These are phyloP conservation scores for Acromyrmex heyeri DNA, from an alignment of 1,140 invertebrate genomes.

Conservation along the genomic window DNA sequence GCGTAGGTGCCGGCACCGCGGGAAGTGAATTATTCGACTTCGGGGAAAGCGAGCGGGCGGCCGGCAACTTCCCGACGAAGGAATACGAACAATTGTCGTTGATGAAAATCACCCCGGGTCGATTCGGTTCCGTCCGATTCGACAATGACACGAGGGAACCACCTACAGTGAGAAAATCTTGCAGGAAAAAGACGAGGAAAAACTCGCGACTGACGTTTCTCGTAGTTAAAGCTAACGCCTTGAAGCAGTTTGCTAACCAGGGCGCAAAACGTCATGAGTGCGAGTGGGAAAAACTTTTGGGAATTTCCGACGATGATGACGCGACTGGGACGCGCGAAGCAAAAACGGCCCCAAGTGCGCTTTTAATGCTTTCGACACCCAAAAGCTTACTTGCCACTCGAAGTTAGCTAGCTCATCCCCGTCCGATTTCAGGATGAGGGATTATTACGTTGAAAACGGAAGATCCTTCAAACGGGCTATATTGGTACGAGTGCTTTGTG, in stretches of 20 bases:
- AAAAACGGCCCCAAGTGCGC: slow-evolving; percentile 29
- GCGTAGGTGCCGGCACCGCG: slow-evolving; percentile 46
- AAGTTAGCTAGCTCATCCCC: slow-evolving; percentile 15
- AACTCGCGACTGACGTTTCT: slow-evolving; percentile 37
- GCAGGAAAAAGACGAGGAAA: slow-evolving; percentile 37
- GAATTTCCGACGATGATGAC: slow-evolving; percentile 66
- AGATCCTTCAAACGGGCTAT: slow-evolving; percentile 3
- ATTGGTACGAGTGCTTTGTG: slow-evolving; percentile 21
- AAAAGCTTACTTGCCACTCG: neutral
- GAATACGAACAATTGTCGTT: slow-evolving; percentile 78
- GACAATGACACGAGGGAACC: slow-evolving; percentile 67
- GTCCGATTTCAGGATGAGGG: neutral
- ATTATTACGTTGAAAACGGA: slow-evolving; percentile 36
- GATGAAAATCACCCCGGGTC: slow-evolving; percentile 79
- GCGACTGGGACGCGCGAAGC: neutral
- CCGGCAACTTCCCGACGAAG: slow-evolving; percentile 61
- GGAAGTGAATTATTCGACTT: slow-evolving; percentile 70
- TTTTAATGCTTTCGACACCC: slow-evolving; percentile 47
- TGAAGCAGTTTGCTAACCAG: slow-evolving; percentile 35
- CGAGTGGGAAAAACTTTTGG: slow-evolving; percentile 48
- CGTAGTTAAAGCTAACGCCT: slow-evolving; percentile 49
- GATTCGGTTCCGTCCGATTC: slow-evolving; percentile 53
- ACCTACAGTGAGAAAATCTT: neutral
- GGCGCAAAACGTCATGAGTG: slow-evolving; percentile 61
- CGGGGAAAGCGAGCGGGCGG: slow-evolving; percentile 19